These are phyloP conservation scores for Cyclura pinguis DNA, from an alignment of 2,797 vertebrate species.

Conservation along the genomic window DNA sequence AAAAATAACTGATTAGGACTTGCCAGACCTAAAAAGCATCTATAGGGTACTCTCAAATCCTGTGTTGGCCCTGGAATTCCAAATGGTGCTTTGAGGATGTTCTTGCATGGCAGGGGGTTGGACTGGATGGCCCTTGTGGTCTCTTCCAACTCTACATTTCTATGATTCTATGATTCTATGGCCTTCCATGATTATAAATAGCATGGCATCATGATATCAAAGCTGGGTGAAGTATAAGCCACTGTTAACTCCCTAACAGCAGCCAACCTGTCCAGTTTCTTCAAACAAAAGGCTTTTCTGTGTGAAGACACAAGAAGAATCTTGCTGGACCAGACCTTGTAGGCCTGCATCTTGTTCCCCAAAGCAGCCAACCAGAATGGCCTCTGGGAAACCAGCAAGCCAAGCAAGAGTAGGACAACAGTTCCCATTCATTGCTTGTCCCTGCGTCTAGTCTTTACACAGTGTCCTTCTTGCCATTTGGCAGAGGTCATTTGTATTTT, in stretches of 20 bases:
- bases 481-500: neutral
- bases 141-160: too few species aligned
- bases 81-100: too few species aligned
- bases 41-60: too few species aligned
- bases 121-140: too few species aligned
- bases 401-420: too few species aligned
- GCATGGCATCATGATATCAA: neutral
- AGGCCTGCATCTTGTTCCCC: neutral
- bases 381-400: neutral
- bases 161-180: too few species aligned
- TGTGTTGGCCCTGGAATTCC: too few species aligned
- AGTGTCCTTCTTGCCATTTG: neutral
- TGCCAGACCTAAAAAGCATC: too few species aligned
- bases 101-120: too few species aligned
- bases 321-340: neutral
- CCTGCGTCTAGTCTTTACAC: too few species aligned
- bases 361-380: neutral
- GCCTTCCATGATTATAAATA: too few species aligned
- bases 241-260: neutral
- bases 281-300: neutral
- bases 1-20: too few species aligned
- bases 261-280: neutral
- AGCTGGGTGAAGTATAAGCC: neutral
- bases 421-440: neutral
- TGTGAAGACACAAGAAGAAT: neutral